Evolutionary conservation across 2,797 vertebrate genomes (phyloP).

Genomic region (Acanthiza pusilla): DNA sequence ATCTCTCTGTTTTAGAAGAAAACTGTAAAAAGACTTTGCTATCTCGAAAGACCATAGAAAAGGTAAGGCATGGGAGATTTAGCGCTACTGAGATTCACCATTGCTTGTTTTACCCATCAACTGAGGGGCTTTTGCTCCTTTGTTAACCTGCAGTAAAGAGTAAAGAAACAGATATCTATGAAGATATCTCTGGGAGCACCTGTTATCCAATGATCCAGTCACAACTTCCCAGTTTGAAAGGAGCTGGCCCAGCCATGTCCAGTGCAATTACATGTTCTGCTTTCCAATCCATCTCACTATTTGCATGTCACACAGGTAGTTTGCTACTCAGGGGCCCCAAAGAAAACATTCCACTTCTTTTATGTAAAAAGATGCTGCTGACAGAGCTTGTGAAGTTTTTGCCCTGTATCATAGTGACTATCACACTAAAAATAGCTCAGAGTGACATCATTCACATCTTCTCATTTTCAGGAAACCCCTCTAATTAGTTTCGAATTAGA

Average conservation of each 20-base stretch:
- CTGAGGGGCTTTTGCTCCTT: neutral
- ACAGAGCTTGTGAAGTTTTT: neutral
- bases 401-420: neutral
- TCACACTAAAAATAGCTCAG: neutral
- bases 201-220: neutral
- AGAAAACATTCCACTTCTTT: neutral
- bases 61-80: neutral
- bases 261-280: neutral
- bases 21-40: neutral
- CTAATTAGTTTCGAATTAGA: too few relatives aligned
- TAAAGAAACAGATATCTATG: neutral
- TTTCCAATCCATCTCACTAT: neutral
- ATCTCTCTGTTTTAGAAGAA: neutral
- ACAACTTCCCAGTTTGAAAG: slow-evolving; percentile 2
- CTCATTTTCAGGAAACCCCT: neutral
- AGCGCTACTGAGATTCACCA: neutral
- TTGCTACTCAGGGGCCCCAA: neutral
- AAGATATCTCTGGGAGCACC: neutral
- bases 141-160: neutral
- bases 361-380: neutral
- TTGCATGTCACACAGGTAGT: neutral
- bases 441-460: neutral
- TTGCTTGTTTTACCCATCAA: neutral
- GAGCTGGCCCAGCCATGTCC: neutral
- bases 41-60: neutral